A percentile compares a stretch with the other conserved stretches of the same genome.
Evolutionary conservation across 2,113 vertebrate species (phyloP).

Genomic region (Ciconia boyciana): DNA sequence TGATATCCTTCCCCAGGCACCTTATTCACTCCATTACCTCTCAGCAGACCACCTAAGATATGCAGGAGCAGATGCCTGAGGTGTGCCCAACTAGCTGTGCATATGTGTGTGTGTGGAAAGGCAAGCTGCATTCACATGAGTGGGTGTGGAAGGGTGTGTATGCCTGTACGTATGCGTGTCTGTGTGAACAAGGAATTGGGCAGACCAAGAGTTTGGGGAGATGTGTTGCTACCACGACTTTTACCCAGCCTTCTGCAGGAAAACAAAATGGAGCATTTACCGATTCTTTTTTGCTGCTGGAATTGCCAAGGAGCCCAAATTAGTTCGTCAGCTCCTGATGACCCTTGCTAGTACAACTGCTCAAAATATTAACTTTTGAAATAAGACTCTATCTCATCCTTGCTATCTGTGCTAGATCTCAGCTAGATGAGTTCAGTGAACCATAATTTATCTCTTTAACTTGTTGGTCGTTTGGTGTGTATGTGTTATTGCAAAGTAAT

Average conservation of each 20-base stretch:
- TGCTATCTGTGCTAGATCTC: not conserved
- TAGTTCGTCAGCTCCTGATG: not conserved
- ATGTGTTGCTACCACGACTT: not conserved
- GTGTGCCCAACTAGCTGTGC: not conserved
- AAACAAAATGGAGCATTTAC: not conserved
- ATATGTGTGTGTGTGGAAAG: not conserved
- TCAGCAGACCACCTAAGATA: not conserved
- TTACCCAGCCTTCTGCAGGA: not conserved
- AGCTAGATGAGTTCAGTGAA: not conserved
- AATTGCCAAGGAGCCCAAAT: not conserved
- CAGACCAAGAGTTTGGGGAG: not conserved
- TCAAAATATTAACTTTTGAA: not conserved
- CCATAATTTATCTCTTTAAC: not conserved
- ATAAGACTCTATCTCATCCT: not conserved
- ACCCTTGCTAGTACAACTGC: not conserved
- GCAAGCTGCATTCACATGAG: not conserved
- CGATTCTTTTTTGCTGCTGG: not conserved
- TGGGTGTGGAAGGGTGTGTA: not conserved
- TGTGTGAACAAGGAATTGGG: not conserved
- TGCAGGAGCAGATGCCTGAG: not conserved
- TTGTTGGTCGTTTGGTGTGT: not conserved
- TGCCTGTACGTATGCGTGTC: accelerated
- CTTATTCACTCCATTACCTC: not conserved
- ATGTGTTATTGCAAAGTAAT: not conserved
- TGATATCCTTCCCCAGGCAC: not conserved